These are phyloP conservation scores for Nezara viridula DNA, from an alignment of 2,888 invertebrate species.

Conservation along the genomic window DNA sequence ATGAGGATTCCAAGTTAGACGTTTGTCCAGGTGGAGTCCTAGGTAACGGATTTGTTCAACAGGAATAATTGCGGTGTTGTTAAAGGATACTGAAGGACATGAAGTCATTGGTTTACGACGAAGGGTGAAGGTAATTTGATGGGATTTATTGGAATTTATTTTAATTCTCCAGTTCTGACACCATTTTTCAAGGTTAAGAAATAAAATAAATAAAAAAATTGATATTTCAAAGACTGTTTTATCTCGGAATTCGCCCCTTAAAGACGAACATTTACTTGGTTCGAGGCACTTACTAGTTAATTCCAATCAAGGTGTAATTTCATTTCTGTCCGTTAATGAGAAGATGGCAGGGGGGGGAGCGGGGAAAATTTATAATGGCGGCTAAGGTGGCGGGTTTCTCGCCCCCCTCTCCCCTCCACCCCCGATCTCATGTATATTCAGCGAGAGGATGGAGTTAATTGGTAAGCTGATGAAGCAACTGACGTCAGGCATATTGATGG, in stretches of 20 bases:
- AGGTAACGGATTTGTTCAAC: too few relatives aligned
- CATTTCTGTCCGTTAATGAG: constrained; percentile 40
- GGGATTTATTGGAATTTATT: too few relatives aligned
- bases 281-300: constrained; percentile 39
- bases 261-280: not conserved
- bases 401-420: not conserved
- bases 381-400: constrained; percentile 21
- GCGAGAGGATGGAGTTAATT: not conserved
- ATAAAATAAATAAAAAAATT: too few relatives aligned
- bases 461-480: constrained; percentile 44
- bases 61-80: too few relatives aligned
- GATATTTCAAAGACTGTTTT: not conserved
- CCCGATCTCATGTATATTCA: constrained; percentile 44
- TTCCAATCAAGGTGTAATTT: constrained; percentile 49
- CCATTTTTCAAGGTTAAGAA: too few relatives aligned
- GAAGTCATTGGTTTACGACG: too few relatives aligned
- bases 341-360: constrained; percentile 14
- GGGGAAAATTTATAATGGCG: constrained; percentile 27
- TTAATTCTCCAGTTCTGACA: too few relatives aligned
- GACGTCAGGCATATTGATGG: constrained; percentile 43
- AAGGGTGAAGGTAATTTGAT: too few relatives aligned
- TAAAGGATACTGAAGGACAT: too few relatives aligned
- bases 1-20: too few relatives aligned
- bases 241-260: not conserved
- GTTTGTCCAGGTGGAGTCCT: too few relatives aligned